Conservation (phyloP, 2,888 invertebrate genomes). For the Campoplex nolae region DNA sequence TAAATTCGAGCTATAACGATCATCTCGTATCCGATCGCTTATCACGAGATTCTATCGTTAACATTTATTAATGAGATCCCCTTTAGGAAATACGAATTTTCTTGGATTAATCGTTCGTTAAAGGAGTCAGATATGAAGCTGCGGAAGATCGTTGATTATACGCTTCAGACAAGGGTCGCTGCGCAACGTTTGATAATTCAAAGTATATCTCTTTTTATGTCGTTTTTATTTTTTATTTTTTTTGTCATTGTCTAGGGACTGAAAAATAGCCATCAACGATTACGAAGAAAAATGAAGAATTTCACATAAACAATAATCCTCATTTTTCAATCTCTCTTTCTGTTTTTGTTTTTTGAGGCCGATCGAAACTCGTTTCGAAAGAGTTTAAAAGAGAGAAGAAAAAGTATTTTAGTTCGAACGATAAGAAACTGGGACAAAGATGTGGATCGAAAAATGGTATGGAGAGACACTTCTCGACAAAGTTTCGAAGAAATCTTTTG, state of each 20-base stretch:
- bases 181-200: background rate
- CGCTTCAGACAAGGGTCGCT: background rate
- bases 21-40: conserved; percentile 38
- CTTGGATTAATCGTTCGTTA: conserved; percentile 2
- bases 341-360: background rate
- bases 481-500: conserved; percentile 12
- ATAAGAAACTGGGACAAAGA: conserved; percentile 50
- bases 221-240: background rate
- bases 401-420: conserved; percentile 7
- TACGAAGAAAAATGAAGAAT: background rate
- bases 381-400: background rate
- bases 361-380: conserved; percentile 7
- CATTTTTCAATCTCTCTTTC: background rate
- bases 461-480: background rate
- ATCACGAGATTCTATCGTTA: conserved; percentile 22
- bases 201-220: background rate
- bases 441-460: conserved; percentile 10
- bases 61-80: conserved; percentile 41
- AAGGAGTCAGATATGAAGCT: background rate
- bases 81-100: conserved; percentile 6
- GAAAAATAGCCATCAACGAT: background rate
- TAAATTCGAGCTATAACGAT: conserved; percentile 45
- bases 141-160: background rate
- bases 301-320: background rate
- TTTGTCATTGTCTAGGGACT: background rate